These are phyloP conservation scores for Drosophila maculinotata DNA, from an alignment of 2,888 invertebrate genomes.

Conservation along the genomic window DNA sequence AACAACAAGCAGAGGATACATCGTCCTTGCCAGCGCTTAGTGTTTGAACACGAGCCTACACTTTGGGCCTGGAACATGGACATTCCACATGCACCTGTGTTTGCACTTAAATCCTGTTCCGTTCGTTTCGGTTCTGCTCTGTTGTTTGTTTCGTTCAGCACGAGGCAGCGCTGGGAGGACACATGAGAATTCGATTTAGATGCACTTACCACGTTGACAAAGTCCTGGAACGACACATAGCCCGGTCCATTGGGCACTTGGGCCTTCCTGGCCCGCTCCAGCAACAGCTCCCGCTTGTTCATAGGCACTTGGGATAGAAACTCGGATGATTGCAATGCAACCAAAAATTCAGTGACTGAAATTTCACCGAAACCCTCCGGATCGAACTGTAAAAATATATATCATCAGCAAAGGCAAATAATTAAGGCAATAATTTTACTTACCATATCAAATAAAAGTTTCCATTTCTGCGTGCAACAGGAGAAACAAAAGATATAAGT, in stretches of 20 bases:
- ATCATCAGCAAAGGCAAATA: neutral
- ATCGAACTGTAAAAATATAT: conserved; percentile 88
- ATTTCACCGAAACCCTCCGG: conserved; percentile 97
- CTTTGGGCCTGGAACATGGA: conserved; percentile 27
- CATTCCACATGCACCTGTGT: conserved; percentile 61
- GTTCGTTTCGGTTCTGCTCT: no score
- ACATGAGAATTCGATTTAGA: conserved; percentile 48
- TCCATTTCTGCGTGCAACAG: conserved; percentile 90
- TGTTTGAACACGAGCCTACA: conserved; percentile 76
- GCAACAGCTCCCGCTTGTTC: conserved; percentile 90
- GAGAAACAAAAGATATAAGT: neutral
- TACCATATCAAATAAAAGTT: conserved; percentile 94
- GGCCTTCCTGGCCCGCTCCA: conserved; percentile 90
- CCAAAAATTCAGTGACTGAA: conserved; percentile 93
- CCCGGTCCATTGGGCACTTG: conserved; percentile 86
- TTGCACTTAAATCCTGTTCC: conserved; percentile 67
- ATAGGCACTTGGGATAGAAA: conserved; percentile 91
- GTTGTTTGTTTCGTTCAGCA: conserved; percentile 54
- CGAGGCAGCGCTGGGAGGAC: conserved; percentile 20
- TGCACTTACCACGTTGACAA: conserved; percentile 95
- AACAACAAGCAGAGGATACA: conserved; percentile 6
- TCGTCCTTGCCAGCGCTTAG: conserved; percentile 9
- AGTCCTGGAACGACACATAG: conserved; percentile 96
- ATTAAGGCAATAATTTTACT: conserved; percentile 66
- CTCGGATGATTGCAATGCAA: conserved; percentile 91